A percentile compares a stretch with the other conserved stretches of the same genome.
These are phyloP conservation scores for Troglohyphantes excavatus DNA, from an alignment of 2,888 invertebrate genomes.

Conservation along the genomic window DNA sequence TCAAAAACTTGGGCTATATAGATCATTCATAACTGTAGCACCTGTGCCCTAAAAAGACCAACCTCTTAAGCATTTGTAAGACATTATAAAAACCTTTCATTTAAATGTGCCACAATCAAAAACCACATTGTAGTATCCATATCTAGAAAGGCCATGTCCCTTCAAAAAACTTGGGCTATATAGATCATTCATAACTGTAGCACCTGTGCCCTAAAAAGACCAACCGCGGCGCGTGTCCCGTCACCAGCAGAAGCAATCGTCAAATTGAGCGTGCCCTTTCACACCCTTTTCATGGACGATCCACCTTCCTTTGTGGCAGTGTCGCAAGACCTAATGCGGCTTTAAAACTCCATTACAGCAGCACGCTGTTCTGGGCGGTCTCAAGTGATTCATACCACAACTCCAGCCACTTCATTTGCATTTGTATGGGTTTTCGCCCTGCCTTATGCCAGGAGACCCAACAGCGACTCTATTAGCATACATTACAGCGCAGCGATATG, in stretches of 20 bases:
- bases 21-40: too few relatives aligned
- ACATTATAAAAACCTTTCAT: too few relatives aligned
- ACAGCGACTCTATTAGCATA: constrained; percentile 57
- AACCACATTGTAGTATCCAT: too few relatives aligned
- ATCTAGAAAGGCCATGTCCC: too few relatives aligned
- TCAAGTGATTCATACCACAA: constrained; percentile 65
- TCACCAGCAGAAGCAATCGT: background rate
- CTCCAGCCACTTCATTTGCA: constrained; percentile 73
- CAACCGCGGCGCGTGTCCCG: constrained; percentile 28
- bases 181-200: too few relatives aligned
- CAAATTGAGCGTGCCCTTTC: constrained; percentile 42
- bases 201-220: constrained; percentile 34
- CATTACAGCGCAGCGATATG: constrained; percentile 57
- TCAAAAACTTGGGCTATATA: too few relatives aligned
- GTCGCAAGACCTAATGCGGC: constrained; percentile 20
- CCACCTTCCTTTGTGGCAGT: constrained; percentile 23
- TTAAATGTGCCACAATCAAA: too few relatives aligned
- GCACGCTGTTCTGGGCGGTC: constrained; percentile 21
- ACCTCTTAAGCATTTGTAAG: too few relatives aligned
- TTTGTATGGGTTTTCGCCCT: constrained; percentile 49
- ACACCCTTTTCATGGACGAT: background rate
- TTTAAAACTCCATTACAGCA: constrained; percentile 54
- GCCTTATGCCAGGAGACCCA: constrained; percentile 20
- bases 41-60: too few relatives aligned
- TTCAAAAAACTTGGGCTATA: too few relatives aligned